Base-by-base conservation (phyloP, 1,140 invertebrate species). In the Drosophila suzukii region DNA sequence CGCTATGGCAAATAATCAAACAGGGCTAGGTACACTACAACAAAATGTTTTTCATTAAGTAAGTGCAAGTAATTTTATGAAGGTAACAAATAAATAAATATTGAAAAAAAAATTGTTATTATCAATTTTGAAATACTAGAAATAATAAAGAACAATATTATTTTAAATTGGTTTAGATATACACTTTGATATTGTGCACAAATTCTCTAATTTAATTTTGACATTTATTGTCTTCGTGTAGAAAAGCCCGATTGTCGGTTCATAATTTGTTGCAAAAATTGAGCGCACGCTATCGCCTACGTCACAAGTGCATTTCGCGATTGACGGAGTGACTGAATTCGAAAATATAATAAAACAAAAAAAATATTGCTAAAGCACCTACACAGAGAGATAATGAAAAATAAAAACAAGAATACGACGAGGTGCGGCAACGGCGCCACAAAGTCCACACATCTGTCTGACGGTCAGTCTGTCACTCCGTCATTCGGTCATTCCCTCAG, bases 341-440 rank as follows among this genome's bases (percentile, higher is more conserved):
- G 6, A 60, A 30, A 27, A 24, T 65, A 51, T 43, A 24, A 50
- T 13, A n/a, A 51, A 65, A 32, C 12, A 15, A 11, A 63, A 67
- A 41, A 34, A 34, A 51, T 12, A 41, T 24, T 41, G 34, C 6
- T 24, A 34, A 62, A 43, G 49, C 73, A 65, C 75, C 32, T 24
- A 54, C 44, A 44, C 63, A 46, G 15, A 30, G 15, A 38, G 30
- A 51, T 50, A 50, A 50, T 51, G 17, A 59, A 36, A 57, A 15
- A 50, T 13, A 49, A 60, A 70, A 56, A 55, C 76, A 63, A 36
- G 27, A 27, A 27, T 0, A 27, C 27, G 27, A 2, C 66, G 74
- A 88, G 75, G 83, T 76, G 76, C 63, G 56, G 66, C 70, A 51
- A 55, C 61, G 81, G 81, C 84, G 83, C 84, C 84, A 83, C 55